phyloP scores from a whole-genome alignment of 2,888 invertebrate species.

The Apotomis turbidana region DNA sequence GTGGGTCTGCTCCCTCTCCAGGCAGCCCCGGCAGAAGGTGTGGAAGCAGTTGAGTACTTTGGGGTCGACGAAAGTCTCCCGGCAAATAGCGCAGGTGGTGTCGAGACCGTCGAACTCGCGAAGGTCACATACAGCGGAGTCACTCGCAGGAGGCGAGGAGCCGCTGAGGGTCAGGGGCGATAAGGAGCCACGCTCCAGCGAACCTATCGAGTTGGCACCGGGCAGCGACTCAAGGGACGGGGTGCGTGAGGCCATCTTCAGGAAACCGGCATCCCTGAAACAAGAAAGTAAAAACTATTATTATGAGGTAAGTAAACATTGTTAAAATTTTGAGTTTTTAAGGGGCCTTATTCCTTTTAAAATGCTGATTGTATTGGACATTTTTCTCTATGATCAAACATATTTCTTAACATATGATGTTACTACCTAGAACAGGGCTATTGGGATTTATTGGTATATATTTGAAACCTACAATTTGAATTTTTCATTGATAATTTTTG shows the following conservation, averaged over 20 bases:
- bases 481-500: too few species aligned
- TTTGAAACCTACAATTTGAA: too few species aligned
- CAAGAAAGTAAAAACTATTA: constrained; percentile 61
- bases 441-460: too few species aligned
- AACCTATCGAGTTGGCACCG: constrained; percentile 96
- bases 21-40: constrained; percentile 92
- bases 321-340: too few species aligned
- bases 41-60: constrained; percentile 92
- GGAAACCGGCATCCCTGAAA: constrained; percentile 93
- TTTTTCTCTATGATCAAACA: too few species aligned
- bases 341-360: too few species aligned
- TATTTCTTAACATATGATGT: too few species aligned
- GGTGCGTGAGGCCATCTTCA: constrained; percentile 97
- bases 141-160: constrained; percentile 93
- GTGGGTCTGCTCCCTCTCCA: constrained; percentile 88
- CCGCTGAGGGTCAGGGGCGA: constrained; percentile 93
- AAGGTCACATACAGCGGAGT: constrained; percentile 91
- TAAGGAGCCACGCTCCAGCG: constrained; percentile 92
- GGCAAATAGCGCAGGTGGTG: constrained; percentile 88
- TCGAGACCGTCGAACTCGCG: constrained; percentile 86
- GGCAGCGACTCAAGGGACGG: constrained; percentile 96
- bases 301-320: neutral
- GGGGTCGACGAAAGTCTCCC: constrained; percentile 89
- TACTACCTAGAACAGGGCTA: too few species aligned
- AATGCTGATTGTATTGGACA: too few species aligned